A percentile compares a stretch with the other conserved stretches of the same genome.
phyloP scores from a whole-genome alignment of 2,113 vertebrate genomes.

The Heterotis niloticus region DNA sequence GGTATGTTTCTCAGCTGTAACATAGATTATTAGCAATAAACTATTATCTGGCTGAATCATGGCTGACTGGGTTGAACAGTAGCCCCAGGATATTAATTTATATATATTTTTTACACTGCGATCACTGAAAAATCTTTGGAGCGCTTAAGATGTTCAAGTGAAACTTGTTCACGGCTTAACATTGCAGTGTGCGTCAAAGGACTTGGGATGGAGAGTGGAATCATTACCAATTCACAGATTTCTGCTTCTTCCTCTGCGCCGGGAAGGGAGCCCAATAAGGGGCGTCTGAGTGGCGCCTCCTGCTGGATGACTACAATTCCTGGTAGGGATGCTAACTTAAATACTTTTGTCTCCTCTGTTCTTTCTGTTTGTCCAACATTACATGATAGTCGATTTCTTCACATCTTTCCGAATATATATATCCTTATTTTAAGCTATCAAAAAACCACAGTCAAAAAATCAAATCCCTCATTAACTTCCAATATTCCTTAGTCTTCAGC shows the following conservation, averaged over 20 bases:
- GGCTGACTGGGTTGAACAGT: no score
- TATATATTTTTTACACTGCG: neutral
- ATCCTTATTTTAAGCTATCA: no score
- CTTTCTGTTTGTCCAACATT: no score
- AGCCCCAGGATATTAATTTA: no score
- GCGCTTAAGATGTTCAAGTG: neutral
- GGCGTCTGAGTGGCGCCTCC: slow-evolving; percentile 58
- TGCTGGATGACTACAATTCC: slow-evolving; percentile 63
- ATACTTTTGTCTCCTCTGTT: neutral
- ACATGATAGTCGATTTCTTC: no score
- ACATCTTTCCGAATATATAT: no score
- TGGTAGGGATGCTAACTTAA: slow-evolving; percentile 25
- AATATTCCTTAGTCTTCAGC: no score
- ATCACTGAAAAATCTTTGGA: neutral
- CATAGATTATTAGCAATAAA: neutral
- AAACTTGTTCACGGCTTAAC: neutral
- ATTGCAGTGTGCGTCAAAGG: slow-evolving; percentile 65
- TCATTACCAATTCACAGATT: slow-evolving; percentile 55
- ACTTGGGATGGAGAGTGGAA: slow-evolving; percentile 62
- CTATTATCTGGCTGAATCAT: neutral
- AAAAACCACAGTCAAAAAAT: no score
- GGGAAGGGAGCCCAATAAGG: slow-evolving; percentile 42
- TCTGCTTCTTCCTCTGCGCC: slow-evolving; percentile 60
- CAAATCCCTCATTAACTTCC: no score
- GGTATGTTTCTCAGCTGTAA: slow-evolving; percentile 42